phyloP scores from a whole-genome alignment of 1,140 invertebrate species.

The Diabrotica virgifera region DNA sequence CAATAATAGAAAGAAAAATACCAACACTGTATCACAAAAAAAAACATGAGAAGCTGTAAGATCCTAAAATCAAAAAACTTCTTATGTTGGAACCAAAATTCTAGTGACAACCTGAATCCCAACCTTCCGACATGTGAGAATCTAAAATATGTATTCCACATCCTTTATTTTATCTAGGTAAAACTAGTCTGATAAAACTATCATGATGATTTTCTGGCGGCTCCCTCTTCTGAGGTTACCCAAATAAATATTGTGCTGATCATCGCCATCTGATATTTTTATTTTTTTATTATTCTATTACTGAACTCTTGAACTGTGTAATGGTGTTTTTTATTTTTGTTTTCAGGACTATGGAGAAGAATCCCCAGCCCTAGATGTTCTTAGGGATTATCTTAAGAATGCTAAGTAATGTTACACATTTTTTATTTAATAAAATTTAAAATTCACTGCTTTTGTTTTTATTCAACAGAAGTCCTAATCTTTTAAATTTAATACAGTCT shows the following conservation, averaged over 20 bases:
- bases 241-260: slow-evolving; percentile 28
- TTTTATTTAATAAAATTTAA: neutral
- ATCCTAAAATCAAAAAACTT: no score
- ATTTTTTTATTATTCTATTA: neutral
- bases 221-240: slow-evolving; percentile 42
- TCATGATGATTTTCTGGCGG: slow-evolving; percentile 34
- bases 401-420: slow-evolving; percentile 40
- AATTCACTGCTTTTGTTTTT: no score
- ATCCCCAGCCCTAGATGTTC: slow-evolving; percentile 86
- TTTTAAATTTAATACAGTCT: no score
- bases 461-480: no score
- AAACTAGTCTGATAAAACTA: no score
- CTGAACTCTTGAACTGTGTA: neutral
- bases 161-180: no score
- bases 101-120: no score
- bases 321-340: slow-evolving; percentile 42
- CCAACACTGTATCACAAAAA: slow-evolving; percentile 9
- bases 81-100: no score
- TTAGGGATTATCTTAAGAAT: slow-evolving; percentile 80
- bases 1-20: no score
- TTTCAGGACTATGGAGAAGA: slow-evolving; percentile 92
- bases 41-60: no score
- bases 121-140: no score
- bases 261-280: slow-evolving; percentile 29
- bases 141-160: no score